Base-by-base conservation (phyloP, 2,888 invertebrate species). In the Megamerina dolium region DNA sequence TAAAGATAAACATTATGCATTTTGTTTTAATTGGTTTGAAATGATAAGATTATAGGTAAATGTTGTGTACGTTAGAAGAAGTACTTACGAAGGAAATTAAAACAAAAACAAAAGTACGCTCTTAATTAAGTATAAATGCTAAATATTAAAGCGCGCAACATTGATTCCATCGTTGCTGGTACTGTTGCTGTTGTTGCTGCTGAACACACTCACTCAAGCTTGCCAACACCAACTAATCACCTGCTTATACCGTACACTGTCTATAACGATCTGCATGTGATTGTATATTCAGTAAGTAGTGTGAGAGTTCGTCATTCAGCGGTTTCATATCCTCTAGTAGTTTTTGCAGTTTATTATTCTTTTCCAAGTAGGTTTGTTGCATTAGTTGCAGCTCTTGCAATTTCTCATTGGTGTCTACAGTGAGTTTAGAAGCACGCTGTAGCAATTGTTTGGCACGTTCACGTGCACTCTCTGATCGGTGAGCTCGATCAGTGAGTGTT, bases 401-500 rank as follows among this genome's bases (percentile, higher is more conserved):
- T 65, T 87, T 87, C 45, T 76, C 78, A 58, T 81, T 80, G 3
- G 89, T 88, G 52, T 82, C 83, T 46, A 83, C 83, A 2, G 90
- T 89, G 17, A 96, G 75, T 58, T 83, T 82, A 29, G 87, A 84
- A 1, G 95, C 94, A 50, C 85, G 78, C 54, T 83, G 82, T 42
- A 88, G 75, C 41, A 96, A 72, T 31, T 77, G 74, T 61, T 87
- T 84, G 4, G 93, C 91, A 45, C 85, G 77, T 49, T 82, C 81
- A 56, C 90, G 83, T 2, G 89, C 86, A 48, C 79, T 80, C 39
- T 84, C 82, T 6, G 91, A 91, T 55, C 81, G 80, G 53, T 78
- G 78, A 3, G 86, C 82, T 49, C 87, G 84, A 45, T 79, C 75
- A 35, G 83, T 79, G 16, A 95, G 74, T 19, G 83, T 78, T 47